Conservation (phyloP, 2,888 invertebrate species). For the Eupithecia inturbata region DNA sequence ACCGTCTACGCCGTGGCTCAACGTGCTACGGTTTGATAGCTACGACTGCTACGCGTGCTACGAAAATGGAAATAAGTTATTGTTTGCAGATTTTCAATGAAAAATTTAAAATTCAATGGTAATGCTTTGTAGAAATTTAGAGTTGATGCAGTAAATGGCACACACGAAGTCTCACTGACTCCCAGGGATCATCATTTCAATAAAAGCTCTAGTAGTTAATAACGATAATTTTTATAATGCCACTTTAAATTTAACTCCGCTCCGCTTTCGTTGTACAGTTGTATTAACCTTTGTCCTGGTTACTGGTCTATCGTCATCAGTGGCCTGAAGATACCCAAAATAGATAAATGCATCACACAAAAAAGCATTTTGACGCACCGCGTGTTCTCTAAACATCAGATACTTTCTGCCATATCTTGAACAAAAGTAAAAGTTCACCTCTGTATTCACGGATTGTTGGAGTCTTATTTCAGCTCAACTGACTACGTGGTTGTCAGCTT, state of each 20-base stretch:
- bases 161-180: not conserved
- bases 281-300: not conserved
- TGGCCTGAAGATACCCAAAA: not conserved
- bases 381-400: constrained; percentile 14
- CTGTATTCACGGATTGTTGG: constrained; percentile 8
- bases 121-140: not conserved
- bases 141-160: not conserved
- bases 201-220: not conserved
- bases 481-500: not conserved
- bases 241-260: not conserved
- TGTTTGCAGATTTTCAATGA: not conserved
- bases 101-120: not conserved
- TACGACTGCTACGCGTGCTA: constrained; percentile 28
- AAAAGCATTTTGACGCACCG: not conserved
- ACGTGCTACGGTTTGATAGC: constrained; percentile 17
- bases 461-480: constrained; percentile 9
- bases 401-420: constrained; percentile 8
- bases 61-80: not conserved
- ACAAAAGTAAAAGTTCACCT: constrained; percentile 23
- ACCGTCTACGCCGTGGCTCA: constrained; percentile 1
- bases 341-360: not conserved
- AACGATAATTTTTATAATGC: not conserved
- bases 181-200: not conserved
- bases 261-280: not conserved
- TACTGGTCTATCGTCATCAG: not conserved